phyloP scores from a whole-genome alignment of 2,888 invertebrate species.

The Hypena proboscidalis region DNA sequence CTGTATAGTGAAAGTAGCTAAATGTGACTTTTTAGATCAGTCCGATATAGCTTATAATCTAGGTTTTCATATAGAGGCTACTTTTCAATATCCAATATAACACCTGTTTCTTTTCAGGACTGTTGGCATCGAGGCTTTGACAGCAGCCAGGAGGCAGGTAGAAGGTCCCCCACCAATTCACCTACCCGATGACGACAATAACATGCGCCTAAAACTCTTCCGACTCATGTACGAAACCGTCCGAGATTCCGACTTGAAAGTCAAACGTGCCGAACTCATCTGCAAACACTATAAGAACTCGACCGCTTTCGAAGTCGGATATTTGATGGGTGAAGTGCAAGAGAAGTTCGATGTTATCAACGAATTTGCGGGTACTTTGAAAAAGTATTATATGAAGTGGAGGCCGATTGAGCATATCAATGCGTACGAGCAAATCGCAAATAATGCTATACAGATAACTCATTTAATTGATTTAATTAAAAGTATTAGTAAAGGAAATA shows the following conservation, averaged over 20 bases:
- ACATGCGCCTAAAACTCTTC: conserved; percentile 68
- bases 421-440: conserved; percentile 71
- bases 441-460: conserved; percentile 63
- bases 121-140: conserved; percentile 5
- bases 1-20: too few species aligned
- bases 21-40: too few species aligned
- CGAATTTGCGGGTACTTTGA: conserved; percentile 57
- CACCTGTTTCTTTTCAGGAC: background rate
- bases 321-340: conserved; percentile 61
- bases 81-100: too few species aligned
- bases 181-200: conserved; percentile 54
- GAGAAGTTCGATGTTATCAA: conserved; percentile 61
- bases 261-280: conserved; percentile 62
- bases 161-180: background rate
- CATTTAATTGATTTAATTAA: conserved; percentile 59
- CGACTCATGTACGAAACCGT: conserved; percentile 71
- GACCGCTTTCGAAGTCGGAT: conserved; percentile 60
- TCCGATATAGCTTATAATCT: too few species aligned
- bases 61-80: too few species aligned
- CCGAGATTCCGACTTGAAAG: conserved; percentile 64
- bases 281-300: conserved; percentile 56
- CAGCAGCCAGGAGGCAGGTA: background rate
- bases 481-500: conserved; percentile 37
- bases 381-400: conserved; percentile 57
- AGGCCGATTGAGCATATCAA: conserved; percentile 74